Base-by-base conservation (phyloP, 2,797 vertebrate species). In the Silurus aristotelis region DNA sequence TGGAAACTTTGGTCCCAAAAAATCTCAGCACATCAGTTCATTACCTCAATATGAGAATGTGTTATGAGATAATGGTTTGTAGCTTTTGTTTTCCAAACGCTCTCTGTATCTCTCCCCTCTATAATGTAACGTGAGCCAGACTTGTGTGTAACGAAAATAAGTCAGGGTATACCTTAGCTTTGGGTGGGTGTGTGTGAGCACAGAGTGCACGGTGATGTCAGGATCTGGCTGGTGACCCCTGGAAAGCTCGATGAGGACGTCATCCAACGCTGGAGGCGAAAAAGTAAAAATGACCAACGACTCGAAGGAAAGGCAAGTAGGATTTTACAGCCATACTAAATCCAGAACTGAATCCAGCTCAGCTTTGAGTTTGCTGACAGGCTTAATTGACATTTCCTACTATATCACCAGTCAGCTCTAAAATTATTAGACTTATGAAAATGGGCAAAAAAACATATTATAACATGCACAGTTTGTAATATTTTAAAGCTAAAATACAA, bases 201-300 rank as follows among this genome's bases (percentile, higher is more conserved):
- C 56, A 77, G 55, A 80, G 63, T 84, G n/a, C 20, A 72, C 22
- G n/a, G 89, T 52, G 92, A 90, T 85, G 91, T 91, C 90, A 92
- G 84, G 88, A 27, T 14, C 82, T 89, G 78, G 87, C 84, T 76
- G 6, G 83, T 91, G 90, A 93, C 91, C 90, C 82, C 82, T 76
- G 43, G 43, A 81, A 64, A 77, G 61, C 61, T 82, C 43, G 72
- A 77, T 58, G 80, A 83, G 70, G 25, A 76, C 19, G 72, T 82
- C 71, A 84, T 67, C 55, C 79, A 80, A 60, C 19, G 13, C 58
- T 22, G 73, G 8, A 85, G 87, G 87, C 88, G 85, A 91, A 91
- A 87, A 91, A 86, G 89, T 89, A 89, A 83, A 81, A 88, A 63
- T 83, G 76, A 84, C 61, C 61, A 76, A 70, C 48, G 82, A 64